Percentiles rank a stretch among this genome's conserved stretches.
Conservation (phyloP, 1,140 invertebrate genomes). For the Phymorhynchus buccinoides region DNA sequence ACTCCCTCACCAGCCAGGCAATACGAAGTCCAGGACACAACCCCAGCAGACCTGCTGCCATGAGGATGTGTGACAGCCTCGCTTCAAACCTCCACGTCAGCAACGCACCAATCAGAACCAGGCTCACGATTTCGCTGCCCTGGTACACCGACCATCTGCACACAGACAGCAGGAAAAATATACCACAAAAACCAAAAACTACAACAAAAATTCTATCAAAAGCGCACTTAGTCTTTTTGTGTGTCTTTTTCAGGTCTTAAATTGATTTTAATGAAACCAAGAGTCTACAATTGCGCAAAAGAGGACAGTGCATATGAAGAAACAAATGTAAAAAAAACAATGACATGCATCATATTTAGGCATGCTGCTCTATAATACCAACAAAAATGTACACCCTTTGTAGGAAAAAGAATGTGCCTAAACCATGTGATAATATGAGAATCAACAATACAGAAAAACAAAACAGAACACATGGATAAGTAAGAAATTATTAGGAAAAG, state of each 20-base stretch:
- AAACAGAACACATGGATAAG: not conserved
- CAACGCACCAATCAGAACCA: constrained; percentile 46
- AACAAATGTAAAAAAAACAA: not conserved
- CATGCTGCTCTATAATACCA: too few species aligned
- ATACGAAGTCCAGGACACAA: constrained; percentile 42
- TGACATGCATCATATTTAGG: not conserved
- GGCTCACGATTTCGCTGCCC: constrained; percentile 54
- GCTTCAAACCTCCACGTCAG: constrained; percentile 28
- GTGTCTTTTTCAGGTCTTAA: not conserved
- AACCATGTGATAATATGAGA: not conserved
- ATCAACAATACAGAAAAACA: not conserved
- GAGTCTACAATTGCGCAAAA: too few species aligned
- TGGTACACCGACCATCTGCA: constrained; percentile 55
- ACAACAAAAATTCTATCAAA: not conserved
- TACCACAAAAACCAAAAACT: not conserved
- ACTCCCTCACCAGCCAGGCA: constrained; percentile 38
- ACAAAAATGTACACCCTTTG: too few species aligned
- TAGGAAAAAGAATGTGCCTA: not conserved
- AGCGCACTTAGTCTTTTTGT: not conserved
- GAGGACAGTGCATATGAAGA: too few species aligned
- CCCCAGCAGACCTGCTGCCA: constrained; percentile 26
- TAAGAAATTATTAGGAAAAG: not conserved
- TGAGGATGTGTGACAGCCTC: constrained; percentile 1
- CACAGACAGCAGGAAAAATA: not conserved
- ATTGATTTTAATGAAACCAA: too few species aligned